phyloP scores from a whole-genome alignment of 23 tunicate species.

The Trididemnum nubilum region DNA sequence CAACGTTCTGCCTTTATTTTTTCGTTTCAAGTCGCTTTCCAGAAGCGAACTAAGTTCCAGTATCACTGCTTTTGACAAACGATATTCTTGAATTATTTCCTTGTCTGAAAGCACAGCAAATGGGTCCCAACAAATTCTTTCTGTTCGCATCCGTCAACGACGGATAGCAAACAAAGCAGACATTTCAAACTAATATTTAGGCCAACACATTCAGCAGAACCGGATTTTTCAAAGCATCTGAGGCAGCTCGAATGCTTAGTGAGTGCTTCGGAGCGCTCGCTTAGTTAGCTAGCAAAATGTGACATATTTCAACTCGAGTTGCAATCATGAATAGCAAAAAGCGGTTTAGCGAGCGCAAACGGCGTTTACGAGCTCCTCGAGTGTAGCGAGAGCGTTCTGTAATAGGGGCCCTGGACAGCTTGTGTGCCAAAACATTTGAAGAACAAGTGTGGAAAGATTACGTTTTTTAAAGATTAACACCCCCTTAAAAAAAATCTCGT shows the following conservation, averaged over 20 bases:
- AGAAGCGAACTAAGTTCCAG: not conserved
- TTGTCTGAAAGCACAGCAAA: not conserved
- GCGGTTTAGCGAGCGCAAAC: too few relatives aligned
- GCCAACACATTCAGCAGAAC: too few relatives aligned
- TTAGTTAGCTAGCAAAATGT: not conserved
- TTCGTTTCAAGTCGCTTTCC: too few relatives aligned
- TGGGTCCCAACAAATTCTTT: not conserved
- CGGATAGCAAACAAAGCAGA: not conserved
- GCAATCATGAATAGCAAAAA: not conserved
- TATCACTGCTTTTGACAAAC: not conserved
- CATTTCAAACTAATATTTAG: not conserved
- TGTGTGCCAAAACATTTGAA: too few relatives aligned
- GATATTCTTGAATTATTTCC: not conserved
- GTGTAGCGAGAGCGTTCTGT: too few relatives aligned
- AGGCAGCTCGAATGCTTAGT: not conserved
- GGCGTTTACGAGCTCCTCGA: too few relatives aligned
- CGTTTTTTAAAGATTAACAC: too few relatives aligned
- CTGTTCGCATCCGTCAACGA: not conserved
- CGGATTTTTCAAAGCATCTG: too few relatives aligned
- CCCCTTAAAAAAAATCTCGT: too few relatives aligned
- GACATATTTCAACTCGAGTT: not conserved
- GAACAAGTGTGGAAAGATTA: too few relatives aligned
- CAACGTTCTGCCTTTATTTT: too few relatives aligned
- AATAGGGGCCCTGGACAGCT: too few relatives aligned
- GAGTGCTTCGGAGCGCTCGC: not conserved